Percentiles rank a stretch among this genome's conserved stretches.
phyloP scores from a whole-genome alignment of 2,797 vertebrate genomes.

The Pipistrellus nathusii region DNA sequence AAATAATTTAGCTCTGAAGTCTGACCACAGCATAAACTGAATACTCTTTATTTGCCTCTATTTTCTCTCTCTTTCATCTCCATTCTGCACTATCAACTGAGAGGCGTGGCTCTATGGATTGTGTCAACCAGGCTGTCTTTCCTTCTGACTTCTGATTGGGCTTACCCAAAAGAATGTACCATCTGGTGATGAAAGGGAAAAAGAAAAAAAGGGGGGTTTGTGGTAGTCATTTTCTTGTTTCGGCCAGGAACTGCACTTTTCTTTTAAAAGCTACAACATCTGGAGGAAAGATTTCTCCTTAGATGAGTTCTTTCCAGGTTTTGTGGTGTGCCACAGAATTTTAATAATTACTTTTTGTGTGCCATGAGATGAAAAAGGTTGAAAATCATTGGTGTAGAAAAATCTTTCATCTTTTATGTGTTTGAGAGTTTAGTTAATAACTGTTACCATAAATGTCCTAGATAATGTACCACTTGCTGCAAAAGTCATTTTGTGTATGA shows the following conservation, averaged over 20 bases:
- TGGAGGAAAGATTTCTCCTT: neutral
- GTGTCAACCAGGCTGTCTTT: neutral
- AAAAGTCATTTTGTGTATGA: constrained; percentile 56
- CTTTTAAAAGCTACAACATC: neutral
- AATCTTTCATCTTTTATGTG: neutral
- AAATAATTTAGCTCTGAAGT: neutral
- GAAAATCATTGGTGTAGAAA: neutral
- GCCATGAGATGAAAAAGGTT: neutral
- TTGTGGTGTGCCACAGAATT: neutral
- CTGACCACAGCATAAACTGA: neutral
- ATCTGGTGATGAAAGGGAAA: neutral
- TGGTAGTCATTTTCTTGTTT: neutral
- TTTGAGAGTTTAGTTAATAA: constrained; percentile 2
- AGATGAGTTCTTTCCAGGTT: neutral
- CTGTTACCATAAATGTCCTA: neutral
- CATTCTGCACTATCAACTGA: neutral
- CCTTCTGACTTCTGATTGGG: neutral
- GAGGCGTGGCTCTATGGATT: neutral
- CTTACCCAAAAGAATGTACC: neutral
- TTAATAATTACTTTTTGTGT: neutral
- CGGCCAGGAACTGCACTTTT: neutral
- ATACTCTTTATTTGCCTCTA: neutral
- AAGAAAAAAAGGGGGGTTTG: neutral
- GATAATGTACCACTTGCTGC: neutral
- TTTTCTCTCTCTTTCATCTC: neutral